Evolutionary conservation across 2,797 vertebrate species (phyloP), one percentile per base, ranked within the genome.

Genomic region (Manis javanica): DNA sequence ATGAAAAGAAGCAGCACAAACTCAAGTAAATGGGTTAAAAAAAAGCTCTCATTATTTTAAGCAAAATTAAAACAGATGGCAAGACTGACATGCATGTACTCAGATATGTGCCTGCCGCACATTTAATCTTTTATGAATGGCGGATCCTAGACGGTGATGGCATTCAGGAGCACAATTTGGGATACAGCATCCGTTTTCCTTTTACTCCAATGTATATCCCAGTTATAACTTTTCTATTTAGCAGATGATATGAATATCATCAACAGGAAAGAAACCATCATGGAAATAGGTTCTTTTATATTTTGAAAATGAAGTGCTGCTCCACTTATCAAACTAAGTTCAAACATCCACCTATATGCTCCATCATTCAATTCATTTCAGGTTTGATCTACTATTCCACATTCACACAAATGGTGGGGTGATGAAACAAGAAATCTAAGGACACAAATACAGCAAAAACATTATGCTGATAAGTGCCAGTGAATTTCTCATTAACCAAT

Each of bases 11-110:
- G 63, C 84, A 89, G 92, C 72, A 87, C n/a, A 90, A 93, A 90
- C 57, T 96, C 96, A 92, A 97, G 93, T 42, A 90, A 96, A 94
- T 7, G 4, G 39, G 59, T 74, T 46, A 46, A 91, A 78, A 94
- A 68, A 96, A 97, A 96, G 37, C 95, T 57, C 55, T 66, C 97
- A 94, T 96, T 97, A 96, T 94, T 98, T 98, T 97, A 77, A 95
- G 96, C 59, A 96, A 78, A 49, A 96, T 94, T 59, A 97, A 98
- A 98, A 92, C 97, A 98, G 95, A 97, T 95, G 96, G 97, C 81
- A 37, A 94, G 96, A 87, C 68, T 66, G 64, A 97, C 86, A 91
- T 93, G n/a, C 91, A 94, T 51, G 82, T 77, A 82, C 94, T 95
- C 79, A 84, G 2, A 42, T 94, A 94, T 74, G 72, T 74, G 81